Percentiles rank a stretch among this genome's conserved stretches.
Conservation (phyloP, 2,888 invertebrate genomes). For the Drosophila anomelani region DNA sequence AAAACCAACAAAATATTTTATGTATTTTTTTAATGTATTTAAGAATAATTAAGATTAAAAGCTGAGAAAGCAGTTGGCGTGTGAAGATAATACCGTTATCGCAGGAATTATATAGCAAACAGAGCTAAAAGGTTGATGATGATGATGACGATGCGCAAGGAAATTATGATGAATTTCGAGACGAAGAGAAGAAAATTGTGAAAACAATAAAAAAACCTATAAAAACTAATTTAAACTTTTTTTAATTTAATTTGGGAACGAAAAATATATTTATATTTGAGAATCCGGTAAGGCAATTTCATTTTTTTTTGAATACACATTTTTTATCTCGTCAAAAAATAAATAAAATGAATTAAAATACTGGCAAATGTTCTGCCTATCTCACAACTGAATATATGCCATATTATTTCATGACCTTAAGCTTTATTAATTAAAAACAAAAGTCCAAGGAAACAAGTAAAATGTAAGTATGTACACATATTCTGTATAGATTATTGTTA, state of each 20-base stretch:
- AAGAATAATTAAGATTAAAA: constrained; percentile 71
- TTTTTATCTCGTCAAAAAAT: too few relatives aligned
- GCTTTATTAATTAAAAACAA: neutral
- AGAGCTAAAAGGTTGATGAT: constrained; percentile 27
- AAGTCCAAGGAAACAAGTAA: neutral
- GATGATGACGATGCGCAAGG: constrained; percentile 59
- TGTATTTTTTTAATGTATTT: constrained; percentile 77
- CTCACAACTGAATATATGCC: too few relatives aligned
- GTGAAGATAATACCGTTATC: constrained; percentile 38
- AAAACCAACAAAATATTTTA: constrained; percentile 68
- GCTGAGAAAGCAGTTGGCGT: constrained; percentile 25
- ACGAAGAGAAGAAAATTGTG: constrained; percentile 31
- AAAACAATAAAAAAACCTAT: constrained; percentile 31
- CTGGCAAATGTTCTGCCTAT: too few relatives aligned
- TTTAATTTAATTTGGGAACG: constrained; percentile 3
- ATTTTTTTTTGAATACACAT: too few relatives aligned
- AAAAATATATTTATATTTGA: neutral
- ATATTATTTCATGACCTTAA: too few relatives aligned
- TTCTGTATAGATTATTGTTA: neutral
- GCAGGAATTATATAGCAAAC: constrained; percentile 53
- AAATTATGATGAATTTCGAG: constrained; percentile 53
- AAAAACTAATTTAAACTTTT: constrained; percentile 9
- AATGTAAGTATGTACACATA: too few relatives aligned
- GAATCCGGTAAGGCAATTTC: neutral
- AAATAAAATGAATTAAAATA: neutral